Evolutionary conservation across 2,113 vertebrate genomes (phyloP).

Genomic region (human): GRCh38 chr11:96615501-96616000

Average conservation of each 20-base stretch:
- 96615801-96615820: neutral
- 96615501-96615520: too few species aligned
- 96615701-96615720: neutral
- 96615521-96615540: too few species aligned
- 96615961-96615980: neutral
- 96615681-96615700: too few species aligned
- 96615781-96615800: neutral
- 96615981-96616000: neutral
- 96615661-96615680: too few species aligned
- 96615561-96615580: too few species aligned
- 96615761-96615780: neutral
- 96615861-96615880: neutral
- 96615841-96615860: neutral
- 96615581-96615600: too few species aligned
- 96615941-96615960: neutral
- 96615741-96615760: neutral
- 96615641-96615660: too few species aligned
- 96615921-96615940: neutral
- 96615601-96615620: too few species aligned
- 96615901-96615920: neutral
- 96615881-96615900: neutral
- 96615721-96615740: neutral
- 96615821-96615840: neutral
- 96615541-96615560: too few species aligned
- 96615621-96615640: too few species aligned